Percentiles rank a stretch among this genome's conserved stretches.
phyloP scores from a whole-genome alignment of 2,113 vertebrate genomes.

The Cygnus atratus region DNA sequence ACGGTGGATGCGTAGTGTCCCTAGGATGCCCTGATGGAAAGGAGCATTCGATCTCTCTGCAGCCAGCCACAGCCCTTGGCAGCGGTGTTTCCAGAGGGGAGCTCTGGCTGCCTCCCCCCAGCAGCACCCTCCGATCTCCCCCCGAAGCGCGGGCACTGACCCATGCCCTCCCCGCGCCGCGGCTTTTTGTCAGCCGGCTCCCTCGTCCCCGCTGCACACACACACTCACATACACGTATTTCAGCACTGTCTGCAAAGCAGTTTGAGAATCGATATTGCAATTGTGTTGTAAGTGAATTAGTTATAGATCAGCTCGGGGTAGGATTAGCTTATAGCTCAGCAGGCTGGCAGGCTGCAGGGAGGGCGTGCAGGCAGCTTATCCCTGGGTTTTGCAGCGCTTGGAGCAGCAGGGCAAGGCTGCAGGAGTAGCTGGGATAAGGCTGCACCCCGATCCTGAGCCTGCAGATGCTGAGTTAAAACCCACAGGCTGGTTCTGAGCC shows the following conservation, averaged over 20 bases:
- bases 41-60: accelerated
- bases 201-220: not conserved
- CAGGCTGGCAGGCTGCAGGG: slow-evolving; percentile 59
- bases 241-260: slow-evolving; percentile 70
- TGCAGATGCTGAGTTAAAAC: not conserved
- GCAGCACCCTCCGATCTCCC: not conserved
- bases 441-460: not conserved
- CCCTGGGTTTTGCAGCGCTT: not conserved
- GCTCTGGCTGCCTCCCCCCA: not conserved
- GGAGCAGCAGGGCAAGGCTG: not conserved
- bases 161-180: not conserved
- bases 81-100: not conserved
- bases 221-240: not conserved
- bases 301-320: slow-evolving; percentile 75
- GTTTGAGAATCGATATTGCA: slow-evolving; percentile 74
- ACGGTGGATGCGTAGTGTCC: not conserved
- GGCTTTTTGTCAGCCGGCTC: not conserved
- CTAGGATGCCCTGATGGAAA: not conserved
- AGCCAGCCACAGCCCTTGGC: not conserved
- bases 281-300: slow-evolving; percentile 77
- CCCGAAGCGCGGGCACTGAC: not conserved
- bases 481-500: accelerated
- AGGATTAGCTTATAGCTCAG: slow-evolving; percentile 74
- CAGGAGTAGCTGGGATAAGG: not conserved
- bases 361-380: not conserved